These are phyloP conservation scores for Epsilonema sp. DNA, from an alignment of 2,888 invertebrate species.

Conservation along the genomic window DNA sequence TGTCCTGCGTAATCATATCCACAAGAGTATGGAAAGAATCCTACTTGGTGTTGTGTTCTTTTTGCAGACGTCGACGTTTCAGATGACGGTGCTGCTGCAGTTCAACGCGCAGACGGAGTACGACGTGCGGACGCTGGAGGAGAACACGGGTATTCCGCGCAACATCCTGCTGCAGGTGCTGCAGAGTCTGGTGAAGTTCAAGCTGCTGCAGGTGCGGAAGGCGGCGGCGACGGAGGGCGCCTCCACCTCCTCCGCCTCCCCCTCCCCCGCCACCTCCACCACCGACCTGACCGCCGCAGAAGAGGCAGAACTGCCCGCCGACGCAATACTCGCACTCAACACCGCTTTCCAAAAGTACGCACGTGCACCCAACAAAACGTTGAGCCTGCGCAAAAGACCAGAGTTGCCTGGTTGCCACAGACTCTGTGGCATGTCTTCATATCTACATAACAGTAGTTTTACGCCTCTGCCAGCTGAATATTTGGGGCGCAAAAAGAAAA, in stretches of 20 bases:
- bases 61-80: constrained; percentile 89
- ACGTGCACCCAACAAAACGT: neutral
- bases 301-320: constrained; percentile 9
- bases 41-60: too few relatives aligned
- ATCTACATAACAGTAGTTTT: too few relatives aligned
- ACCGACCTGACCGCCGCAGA: neutral
- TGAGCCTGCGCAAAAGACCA: too few relatives aligned
- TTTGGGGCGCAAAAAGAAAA: too few relatives aligned
- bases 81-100: constrained; percentile 90
- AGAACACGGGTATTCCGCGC: constrained; percentile 43
- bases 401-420: too few relatives aligned
- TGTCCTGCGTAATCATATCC: too few relatives aligned
- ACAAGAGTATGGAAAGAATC: too few relatives aligned
- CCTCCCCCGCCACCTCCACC: neutral
- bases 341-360: neutral
- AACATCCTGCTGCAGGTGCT: constrained; percentile 62
- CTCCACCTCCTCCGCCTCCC: neutral
- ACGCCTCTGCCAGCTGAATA: too few relatives aligned
- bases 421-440: too few relatives aligned
- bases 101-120: constrained; percentile 73
- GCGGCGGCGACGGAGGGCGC: constrained; percentile 39
- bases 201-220: constrained; percentile 42
- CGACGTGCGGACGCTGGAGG: constrained; percentile 64
- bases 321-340: constrained; percentile 1
- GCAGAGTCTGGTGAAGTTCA: constrained; percentile 79